Evolutionary conservation across 2,797 vertebrate species (phyloP), one percentile per base, ranked within the genome.

Genomic region (Adelosebastes latens): DNA sequence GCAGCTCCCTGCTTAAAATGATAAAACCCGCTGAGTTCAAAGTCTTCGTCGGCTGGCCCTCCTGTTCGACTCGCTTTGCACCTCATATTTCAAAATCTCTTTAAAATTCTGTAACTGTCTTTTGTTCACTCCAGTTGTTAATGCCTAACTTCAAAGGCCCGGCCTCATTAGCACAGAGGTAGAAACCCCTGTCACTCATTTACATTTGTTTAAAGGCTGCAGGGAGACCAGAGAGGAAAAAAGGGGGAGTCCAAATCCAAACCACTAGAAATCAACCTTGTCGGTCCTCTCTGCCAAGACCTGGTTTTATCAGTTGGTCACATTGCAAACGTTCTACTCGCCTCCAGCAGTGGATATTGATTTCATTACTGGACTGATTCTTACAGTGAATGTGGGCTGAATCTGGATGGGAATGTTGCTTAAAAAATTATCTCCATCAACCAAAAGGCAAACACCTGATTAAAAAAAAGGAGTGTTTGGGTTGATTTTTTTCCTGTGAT

Each of bases 41-140:
- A 95, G 95, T 94, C 90, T 93, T 89, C 85, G 75, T 68, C 87
- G 87, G 82, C 93, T 88, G 91, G 92, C 90, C 93, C 94, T 94
- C 87, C 91, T 90, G 91, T 92, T 94, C 91, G 88, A 93, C 92
- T 89, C 87, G 90, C 91, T 94, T 93, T 94, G 90, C 94, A 94
- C 94, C 92, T 95, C 93, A 93, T 94, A 95, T 95, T 94, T 94
- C 92, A 93, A 93, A 94, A 95, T 94, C 95, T 95, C 93, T 90
- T 94, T 89, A 96, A 96, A 96, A 96, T 95, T 96, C 93, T 96
- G 94, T 91, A 92, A 96, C 94, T 95, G 94, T 95, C 94, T 95
- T 95, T 96, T 96, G 95, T 95, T 97, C 94, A 93, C 96, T 95
- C 91, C 94, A 90, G 94, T 95, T 95, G 94, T 95, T 96, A 96